Evolutionary conservation across 2,797 vertebrate species (phyloP), one percentile per base, ranked within the genome.

Genomic region (Coendou prehensilis): DNA sequence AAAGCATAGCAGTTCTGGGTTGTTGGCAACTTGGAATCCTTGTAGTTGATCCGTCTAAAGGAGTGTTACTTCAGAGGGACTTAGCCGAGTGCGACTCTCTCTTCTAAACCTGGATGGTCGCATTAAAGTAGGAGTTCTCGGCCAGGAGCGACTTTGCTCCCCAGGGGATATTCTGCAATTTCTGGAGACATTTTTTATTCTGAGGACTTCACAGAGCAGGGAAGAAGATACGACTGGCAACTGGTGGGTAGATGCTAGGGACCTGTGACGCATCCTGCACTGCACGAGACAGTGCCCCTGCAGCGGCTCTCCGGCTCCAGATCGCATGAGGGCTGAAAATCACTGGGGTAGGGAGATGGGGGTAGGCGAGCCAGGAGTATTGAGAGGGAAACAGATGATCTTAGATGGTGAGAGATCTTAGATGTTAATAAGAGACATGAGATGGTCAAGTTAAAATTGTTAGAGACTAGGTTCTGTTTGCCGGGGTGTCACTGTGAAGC

Each of bases 371-470:
- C 41, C 41, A 23, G 41, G 37, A 45, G 9, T 11, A 6, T 23
- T 1, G 71, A 45, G 41, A 45, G 71, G 71, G 2, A 11, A 10
- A 37, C 18, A 26, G 52, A 23, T 78, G 67, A 18, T 87, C 93
- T 92, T 10, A 71, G 45, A 9, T 22, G 47, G 30, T 87, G 87
- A 86, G 56, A 57, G 10, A 33, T 56, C 63, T 92, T 71, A 64
- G 67, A 20, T 69, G n/a, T 37, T 37, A 18, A 22, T 37, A 20
- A 37, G 67, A 22, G 67, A 22, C 1, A 20, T 2, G 7, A 20
- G n/a, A 81, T 30, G 18, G 92, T 79, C 54, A 56, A 47, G 17
- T 87, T 75, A 75, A 92, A 67, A 54, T 71, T 67, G 75, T 90
- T 59, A 17, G 33, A 69, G 54, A 59, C 41, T 85, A 33, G 47